Base-by-base conservation (phyloP, 2,113 vertebrate genomes). In the Tautogolabrus adspersus region DNA sequence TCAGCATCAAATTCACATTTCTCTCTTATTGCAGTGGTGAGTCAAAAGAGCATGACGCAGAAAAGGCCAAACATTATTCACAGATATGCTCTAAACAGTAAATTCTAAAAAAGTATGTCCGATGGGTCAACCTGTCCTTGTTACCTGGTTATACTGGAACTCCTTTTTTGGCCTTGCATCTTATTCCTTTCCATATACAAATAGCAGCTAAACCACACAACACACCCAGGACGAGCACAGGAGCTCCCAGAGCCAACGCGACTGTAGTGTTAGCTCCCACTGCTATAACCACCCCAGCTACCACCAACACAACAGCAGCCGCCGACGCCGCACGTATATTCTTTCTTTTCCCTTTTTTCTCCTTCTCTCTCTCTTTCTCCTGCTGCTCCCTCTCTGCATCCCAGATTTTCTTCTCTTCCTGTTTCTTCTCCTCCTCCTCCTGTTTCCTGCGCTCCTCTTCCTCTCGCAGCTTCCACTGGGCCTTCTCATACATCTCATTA, bases 391-490 rank as follows among this genome's bases (percentile, higher is more conserved):
- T 85, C 82, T 91, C 91, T 3, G 57, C 92, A 7, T 90, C 91
- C 92, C 92, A 93, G 6, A 88, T 58, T 84, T 89, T 91, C 66
- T 47, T 90, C 76, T 93, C 92, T 66, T 93, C 89, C 55, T 85
- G 57, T 42, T 90, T 89, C 85, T 90, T 87, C 58, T 91, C 78
- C n/a, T 89, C 72, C 76, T 91, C 92, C 72, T 89, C 78, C 10
- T 82, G 83, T 3, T 49, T 85, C 70, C 34, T 86, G 6, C n/a
- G 70, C 75, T 90, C 87, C 83, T 91, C 87, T 60, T 89, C 85
- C 63, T 91, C 87, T 30, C 46, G 68, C 49, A 90, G 78, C 77
- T 79, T 91, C 42, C 66, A 81, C 79, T 93, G 89, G 62, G 84
- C 83, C 40, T 77, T 86, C 52, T 91, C 83, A 4, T 93, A 93